phyloP scores from a whole-genome alignment of 2,797 vertebrate species.

The Falco cherrug region DNA sequence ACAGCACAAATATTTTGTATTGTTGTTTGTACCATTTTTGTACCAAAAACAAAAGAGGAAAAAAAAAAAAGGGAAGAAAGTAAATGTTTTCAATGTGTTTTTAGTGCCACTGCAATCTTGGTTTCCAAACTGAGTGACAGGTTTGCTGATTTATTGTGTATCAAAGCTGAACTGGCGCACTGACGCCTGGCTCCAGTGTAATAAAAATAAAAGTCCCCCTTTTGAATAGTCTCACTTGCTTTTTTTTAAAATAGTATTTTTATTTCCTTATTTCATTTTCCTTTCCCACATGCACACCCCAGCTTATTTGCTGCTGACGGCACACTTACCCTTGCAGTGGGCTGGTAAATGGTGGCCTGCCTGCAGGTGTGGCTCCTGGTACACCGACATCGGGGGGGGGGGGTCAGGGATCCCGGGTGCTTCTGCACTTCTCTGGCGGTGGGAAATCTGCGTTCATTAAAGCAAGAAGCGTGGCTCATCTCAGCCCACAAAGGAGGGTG shows the following conservation, averaged over 20 bases:
- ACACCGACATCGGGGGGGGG: rapidly evolving
- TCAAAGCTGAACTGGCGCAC: constrained; percentile 81
- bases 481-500: background rate
- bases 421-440: background rate
- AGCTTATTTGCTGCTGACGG: rapidly evolving
- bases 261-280: background rate
- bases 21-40: constrained; percentile 98
- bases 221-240: constrained; percentile 47
- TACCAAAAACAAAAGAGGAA: constrained; percentile 83
- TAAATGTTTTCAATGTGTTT: constrained; percentile 90
- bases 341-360: rapidly evolving
- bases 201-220: constrained; percentile 96
- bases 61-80: constrained; percentile 61
- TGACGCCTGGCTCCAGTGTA: constrained; percentile 85
- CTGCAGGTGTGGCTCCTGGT: background rate
- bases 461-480: rapidly evolving
- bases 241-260: background rate
- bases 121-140: constrained; percentile 85
- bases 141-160: constrained; percentile 87
- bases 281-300: background rate
- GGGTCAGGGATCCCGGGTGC: rapidly evolving
- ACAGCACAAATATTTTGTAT: constrained; percentile 99
- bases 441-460: background rate
- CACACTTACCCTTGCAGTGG: background rate
- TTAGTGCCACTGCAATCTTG: constrained; percentile 88